Percentiles rank a stretch among this genome's conserved stretches.
phyloP scores from a whole-genome alignment of 2,113 vertebrate species.

The Nesogale talazaci region DNA sequence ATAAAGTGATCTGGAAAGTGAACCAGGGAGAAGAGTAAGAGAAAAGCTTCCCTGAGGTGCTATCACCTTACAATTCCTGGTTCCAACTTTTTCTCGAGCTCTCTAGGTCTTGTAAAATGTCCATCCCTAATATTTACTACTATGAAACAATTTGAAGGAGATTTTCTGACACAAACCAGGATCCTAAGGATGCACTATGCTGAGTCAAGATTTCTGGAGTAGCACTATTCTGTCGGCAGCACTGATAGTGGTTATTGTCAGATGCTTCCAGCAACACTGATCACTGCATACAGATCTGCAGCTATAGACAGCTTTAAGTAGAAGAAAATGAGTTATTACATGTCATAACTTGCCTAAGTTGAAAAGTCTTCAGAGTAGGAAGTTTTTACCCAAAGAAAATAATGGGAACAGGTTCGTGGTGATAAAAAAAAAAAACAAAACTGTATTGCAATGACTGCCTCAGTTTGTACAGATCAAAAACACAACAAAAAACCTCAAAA shows the following conservation, averaged over 20 bases:
- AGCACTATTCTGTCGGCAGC: background rate
- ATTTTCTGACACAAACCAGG: background rate
- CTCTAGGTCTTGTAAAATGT: background rate
- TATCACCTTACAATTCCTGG: background rate
- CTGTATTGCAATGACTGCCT: background rate
- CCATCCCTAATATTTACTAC: background rate
- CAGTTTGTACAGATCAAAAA: no score
- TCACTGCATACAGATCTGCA: background rate
- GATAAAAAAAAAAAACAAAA: background rate
- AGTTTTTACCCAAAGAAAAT: background rate
- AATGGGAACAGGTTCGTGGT: background rate
- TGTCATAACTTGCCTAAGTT: background rate
- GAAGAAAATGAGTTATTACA: conserved; percentile 23
- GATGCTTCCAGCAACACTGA: no score
- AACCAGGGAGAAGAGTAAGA: background rate
- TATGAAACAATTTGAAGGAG: background rate
- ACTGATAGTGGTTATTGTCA: background rate
- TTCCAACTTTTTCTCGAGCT: background rate
- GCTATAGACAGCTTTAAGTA: background rate
- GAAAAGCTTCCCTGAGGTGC: background rate
- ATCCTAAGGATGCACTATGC: background rate
- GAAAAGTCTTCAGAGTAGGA: conserved; percentile 11
- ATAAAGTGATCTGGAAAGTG: background rate
- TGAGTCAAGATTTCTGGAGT: conserved; percentile 21
- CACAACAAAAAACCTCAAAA: no score